These are phyloP conservation scores for Amyelois transitella DNA, from an alignment of 1,140 invertebrate genomes.

Conservation along the genomic window DNA sequence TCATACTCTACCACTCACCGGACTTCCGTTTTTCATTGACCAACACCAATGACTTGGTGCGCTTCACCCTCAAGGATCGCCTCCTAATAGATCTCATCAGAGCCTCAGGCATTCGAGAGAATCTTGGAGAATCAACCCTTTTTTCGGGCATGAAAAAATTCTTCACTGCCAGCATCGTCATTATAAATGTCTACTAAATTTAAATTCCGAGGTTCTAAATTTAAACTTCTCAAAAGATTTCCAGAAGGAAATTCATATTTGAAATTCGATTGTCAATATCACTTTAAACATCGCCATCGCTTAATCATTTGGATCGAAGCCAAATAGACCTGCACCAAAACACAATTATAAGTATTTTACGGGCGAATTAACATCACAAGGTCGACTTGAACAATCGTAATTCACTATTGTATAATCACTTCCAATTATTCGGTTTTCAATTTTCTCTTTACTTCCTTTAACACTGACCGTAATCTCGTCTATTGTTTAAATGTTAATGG, in stretches of 20 bases:
- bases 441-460: slow-evolving; percentile 1
- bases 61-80: slow-evolving; percentile 79
- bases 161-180: slow-evolving; percentile 77
- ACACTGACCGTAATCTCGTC: slow-evolving; percentile 4
- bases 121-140: slow-evolving; percentile 74
- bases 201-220: not conserved
- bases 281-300: not conserved
- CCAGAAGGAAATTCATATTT: not conserved
- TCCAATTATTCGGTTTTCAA: not conserved
- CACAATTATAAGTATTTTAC: slow-evolving; percentile 16
- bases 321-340: slow-evolving; percentile 8
- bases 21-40: slow-evolving; percentile 83
- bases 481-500: slow-evolving; percentile 12
- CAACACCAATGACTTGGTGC: slow-evolving; percentile 80
- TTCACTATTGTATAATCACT: slow-evolving; percentile 5
- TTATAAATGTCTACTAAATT: not conserved
- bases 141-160: slow-evolving; percentile 81
- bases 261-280: not conserved
- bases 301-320: slow-evolving; percentile 7
- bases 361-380: slow-evolving; percentile 22
- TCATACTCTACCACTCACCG: slow-evolving; percentile 77
- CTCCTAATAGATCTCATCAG: slow-evolving; percentile 80
- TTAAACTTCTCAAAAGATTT: not conserved
- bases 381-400: slow-evolving; percentile 3
- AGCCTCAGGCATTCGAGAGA: slow-evolving; percentile 78